These are phyloP conservation scores for Penaeus indicus DNA, from an alignment of 1,140 invertebrate genomes.

Conservation along the genomic window DNA sequence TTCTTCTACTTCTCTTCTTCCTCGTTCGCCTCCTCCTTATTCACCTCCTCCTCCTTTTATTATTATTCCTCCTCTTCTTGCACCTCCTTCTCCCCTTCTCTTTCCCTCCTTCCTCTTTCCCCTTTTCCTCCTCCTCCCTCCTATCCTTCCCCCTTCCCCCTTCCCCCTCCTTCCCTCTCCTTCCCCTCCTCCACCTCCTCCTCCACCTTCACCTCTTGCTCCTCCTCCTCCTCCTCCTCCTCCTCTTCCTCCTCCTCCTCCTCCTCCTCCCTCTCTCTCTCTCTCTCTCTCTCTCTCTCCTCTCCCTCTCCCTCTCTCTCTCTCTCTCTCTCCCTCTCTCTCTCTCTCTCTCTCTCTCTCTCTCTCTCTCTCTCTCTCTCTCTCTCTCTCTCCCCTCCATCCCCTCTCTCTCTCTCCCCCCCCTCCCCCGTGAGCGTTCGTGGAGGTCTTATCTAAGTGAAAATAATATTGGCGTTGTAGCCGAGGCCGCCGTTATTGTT, in stretches of 20 bases:
- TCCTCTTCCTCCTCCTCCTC: no score
- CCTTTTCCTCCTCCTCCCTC: background rate
- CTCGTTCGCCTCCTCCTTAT: background rate
- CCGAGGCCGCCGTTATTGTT: no score
- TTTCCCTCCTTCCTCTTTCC: background rate
- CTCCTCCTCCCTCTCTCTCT: background rate
- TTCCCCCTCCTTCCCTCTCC: background rate
- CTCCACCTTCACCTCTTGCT: background rate
- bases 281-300: background rate
- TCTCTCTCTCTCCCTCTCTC: conserved; percentile 40
- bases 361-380: conserved; percentile 18
- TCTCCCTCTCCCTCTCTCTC: background rate
- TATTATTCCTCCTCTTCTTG: conserved; percentile 31
- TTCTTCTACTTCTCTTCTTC: no score
- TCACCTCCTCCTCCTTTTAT: background rate
- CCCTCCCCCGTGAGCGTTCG: no score
- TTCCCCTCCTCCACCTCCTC: background rate
- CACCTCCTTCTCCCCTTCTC: background rate
- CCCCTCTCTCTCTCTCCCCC: background rate
- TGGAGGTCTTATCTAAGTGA: no score
- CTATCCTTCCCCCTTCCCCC: background rate
- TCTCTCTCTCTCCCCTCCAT: conserved; percentile 15
- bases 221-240: background rate
- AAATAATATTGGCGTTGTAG: no score
- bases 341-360: conserved; percentile 24